Evolutionary conservation across 1,140 invertebrate genomes (phyloP), one percentile per base, ranked within the genome.

Genomic region (Coenobita brevimanus): DNA sequence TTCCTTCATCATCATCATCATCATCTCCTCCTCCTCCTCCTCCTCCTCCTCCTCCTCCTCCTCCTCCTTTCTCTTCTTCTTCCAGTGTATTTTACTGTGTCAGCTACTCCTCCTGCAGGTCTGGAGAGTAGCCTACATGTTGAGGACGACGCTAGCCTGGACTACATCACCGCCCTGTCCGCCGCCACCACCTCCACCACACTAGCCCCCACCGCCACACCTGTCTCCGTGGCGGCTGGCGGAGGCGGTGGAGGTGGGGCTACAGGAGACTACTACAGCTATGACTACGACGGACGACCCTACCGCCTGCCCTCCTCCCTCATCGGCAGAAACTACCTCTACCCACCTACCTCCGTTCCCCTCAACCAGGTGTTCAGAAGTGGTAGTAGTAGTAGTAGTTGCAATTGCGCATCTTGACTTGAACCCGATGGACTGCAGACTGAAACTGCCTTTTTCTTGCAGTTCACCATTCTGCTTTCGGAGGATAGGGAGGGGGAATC

Each of bases 91-190:
- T n/a, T n/a, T n/a, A n/a, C n/a, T n/a, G n/a, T n/a, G n/a, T n/a
- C n/a, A n/a, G n/a, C n/a, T n/a, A n/a, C n/a, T n/a, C n/a, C n/a
- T n/a, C 1, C 75, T 21, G 0, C 75, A 86, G 83, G 83, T 30
- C 75, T 86, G 54, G 83, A 86, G 1, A 62, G 83, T n/a, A 50
- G 83, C 24, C 57, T 86, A 41, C n/a, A n/a, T n/a, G 83, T 86
- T 3, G 83, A 86, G 43, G 83, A 86, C 1, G 83, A 86, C 43
- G 85, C 50, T n/a, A 88, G 85, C 43, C 50, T 88, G 67, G 85
- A 80, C 76, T 80, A 81, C 78, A 88, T 88, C 64, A 4, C n/a
- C 64, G 8, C 62, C 24, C n/a, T 64, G 4, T 4, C 73, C 38
- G 1, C 54, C 50, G 38, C 30, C 41, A 4, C 64, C 62, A 27